These are phyloP conservation scores for Trachymyrmex septentrionalis DNA, from an alignment of 1,140 invertebrate genomes.

Conservation along the genomic window DNA sequence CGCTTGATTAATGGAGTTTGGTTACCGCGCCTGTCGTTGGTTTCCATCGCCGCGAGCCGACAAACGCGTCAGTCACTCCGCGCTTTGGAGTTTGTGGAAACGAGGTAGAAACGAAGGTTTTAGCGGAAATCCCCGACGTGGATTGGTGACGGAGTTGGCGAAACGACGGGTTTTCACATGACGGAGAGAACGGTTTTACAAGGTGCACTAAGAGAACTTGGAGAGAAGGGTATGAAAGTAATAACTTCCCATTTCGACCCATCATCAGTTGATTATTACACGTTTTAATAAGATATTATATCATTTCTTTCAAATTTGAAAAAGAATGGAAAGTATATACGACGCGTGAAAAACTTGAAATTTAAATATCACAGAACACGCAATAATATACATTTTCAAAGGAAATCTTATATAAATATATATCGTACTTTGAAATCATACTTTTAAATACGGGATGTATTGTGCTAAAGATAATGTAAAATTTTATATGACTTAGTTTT, in stretches of 20 bases:
- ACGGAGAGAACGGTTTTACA: conserved; percentile 32
- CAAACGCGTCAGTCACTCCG: conserved; percentile 67
- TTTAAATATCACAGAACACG: background rate
- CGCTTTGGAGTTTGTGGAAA: conserved; percentile 63
- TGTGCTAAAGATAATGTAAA: background rate
- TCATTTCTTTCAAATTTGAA: background rate
- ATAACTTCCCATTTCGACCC: background rate
- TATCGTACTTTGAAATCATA: background rate
- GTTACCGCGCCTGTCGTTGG: conserved; percentile 66
- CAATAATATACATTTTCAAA: background rate
- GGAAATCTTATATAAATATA: background rate
- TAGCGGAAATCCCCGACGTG: conserved; percentile 55
- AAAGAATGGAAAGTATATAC: background rate
- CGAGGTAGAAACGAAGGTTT: conserved; percentile 67
- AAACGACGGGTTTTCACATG: conserved; percentile 54
- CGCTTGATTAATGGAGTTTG: conserved; percentile 75
- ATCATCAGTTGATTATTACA: conserved; percentile 1
- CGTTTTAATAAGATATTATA: background rate
- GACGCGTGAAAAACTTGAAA: background rate
- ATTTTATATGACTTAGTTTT: background rate
- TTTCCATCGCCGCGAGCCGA: conserved; percentile 70
- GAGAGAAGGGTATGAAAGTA: background rate
- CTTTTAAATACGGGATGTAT: background rate
- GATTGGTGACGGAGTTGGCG: conserved; percentile 51
- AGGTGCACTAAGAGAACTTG: background rate